Base-by-base conservation (phyloP, 2,888 invertebrate species). In the Cephonodes hylas region DNA sequence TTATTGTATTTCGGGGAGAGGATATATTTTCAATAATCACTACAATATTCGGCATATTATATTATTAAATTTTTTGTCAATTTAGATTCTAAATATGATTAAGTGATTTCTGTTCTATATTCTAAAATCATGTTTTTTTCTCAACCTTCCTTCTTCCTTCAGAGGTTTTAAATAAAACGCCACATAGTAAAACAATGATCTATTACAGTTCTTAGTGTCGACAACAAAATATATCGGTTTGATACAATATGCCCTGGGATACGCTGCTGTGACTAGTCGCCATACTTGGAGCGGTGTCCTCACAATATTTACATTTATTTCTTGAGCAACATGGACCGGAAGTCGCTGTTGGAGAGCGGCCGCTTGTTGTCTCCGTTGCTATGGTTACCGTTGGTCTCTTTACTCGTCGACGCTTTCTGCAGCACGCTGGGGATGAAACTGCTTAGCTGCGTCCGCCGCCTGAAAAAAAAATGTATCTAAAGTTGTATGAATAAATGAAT, bases 321-420 rank as follows among this genome's bases (percentile, higher is more conserved):
- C 61, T 86, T 81, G 56, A 94, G 86, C 64, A 94, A 82, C 88
- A 94, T 81, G 66, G 83, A 89, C 72, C 94, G 86, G 68, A 94
- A 94, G 77, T 94, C 94, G 61, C 83, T 87, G 80, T 94, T 94
- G 70, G 82, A 90, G 69, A 93, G 81, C 20, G 89, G 82, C 60
- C 74, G 77, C 48, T 83, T 82, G 25, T 73, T 68, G 20, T 76
- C 72, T 10, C 78, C 78, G 64, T 73, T 77, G 61, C 69, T 67
- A 7, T 73, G 70, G 59, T 64, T 64, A 42, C 77, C 79, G 64
- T 77, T 80, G 42, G 74, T 58, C 1, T 79, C 69, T 59, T 72
- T 73, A 64, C 86, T 85, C 0, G 87, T 84, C 0, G 88, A 83
- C 0, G 90, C 73, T 64, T 79, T 86, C 62, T 85, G 89, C 0